Evolutionary conservation across 2,797 vertebrate species (phyloP).

Genomic region (Coregonus sp.): DNA sequence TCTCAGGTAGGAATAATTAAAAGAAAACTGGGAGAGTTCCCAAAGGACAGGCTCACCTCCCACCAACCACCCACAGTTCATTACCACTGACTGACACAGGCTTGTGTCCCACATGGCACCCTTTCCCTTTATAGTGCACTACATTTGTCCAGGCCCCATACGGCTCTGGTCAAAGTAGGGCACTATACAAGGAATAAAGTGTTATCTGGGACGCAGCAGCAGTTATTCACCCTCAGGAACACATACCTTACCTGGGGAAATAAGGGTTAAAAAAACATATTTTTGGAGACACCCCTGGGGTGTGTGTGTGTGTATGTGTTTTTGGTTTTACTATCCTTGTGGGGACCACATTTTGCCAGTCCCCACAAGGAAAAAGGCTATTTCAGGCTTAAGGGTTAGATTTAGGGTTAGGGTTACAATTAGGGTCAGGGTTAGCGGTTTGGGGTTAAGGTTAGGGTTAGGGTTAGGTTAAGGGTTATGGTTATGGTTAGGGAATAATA

Average conservation of each 20-base stretch:
- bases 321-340: background rate
- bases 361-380: too few species aligned
- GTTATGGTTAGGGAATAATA: too few species aligned
- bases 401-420: too few species aligned
- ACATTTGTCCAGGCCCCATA: background rate
- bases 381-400: too few species aligned
- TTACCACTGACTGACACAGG: background rate
- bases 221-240: too few species aligned
- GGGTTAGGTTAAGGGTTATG: too few species aligned
- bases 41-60: constrained; percentile 61
- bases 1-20: constrained; percentile 71
- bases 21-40: constrained; percentile 70
- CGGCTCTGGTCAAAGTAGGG: background rate
- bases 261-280: background rate
- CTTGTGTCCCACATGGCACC: background rate
- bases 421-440: too few species aligned
- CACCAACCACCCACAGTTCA: constrained; percentile 36
- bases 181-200: too few species aligned
- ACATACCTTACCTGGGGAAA: too few species aligned
- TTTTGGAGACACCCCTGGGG: background rate
- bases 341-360: too few species aligned
- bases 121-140: background rate
- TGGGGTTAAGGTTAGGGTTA: too few species aligned
- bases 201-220: too few species aligned
- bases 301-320: constrained; percentile 11